A percentile compares a stretch with the other conserved stretches of the same genome.
Evolutionary conservation across 2,888 invertebrate species (phyloP).

Genomic region (Diloba caeruleocephala): DNA sequence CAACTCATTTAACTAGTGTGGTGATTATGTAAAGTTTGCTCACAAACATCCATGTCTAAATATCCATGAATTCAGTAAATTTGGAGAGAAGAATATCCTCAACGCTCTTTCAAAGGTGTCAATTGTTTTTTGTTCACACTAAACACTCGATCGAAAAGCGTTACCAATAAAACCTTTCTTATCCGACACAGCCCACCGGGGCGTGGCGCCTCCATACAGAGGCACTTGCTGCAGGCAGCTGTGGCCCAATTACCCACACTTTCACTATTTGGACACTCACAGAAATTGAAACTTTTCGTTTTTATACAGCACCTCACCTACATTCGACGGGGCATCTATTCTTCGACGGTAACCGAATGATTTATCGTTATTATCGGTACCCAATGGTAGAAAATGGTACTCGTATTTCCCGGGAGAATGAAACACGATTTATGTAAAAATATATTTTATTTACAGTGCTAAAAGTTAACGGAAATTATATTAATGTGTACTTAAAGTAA

Average conservation of each 20-base stretch:
- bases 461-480: slow-evolving; percentile 18
- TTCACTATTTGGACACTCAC: slow-evolving; percentile 70
- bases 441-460: slow-evolving; percentile 51
- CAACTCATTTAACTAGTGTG: no score
- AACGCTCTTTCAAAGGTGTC: slow-evolving; percentile 1
- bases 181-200: background rate
- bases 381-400: slow-evolving; percentile 2
- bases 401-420: slow-evolving; percentile 17
- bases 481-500: slow-evolving; percentile 25
- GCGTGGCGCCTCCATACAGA: slow-evolving; percentile 8
- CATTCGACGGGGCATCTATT: slow-evolving; percentile 27
- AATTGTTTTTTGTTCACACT: slow-evolving; percentile 14
- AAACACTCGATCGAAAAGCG: slow-evolving; percentile 13
- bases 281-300: slow-evolving; percentile 50
- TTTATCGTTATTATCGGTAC: slow-evolving; percentile 20
- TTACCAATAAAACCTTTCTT: slow-evolving; percentile 17
- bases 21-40: no score
- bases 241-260: slow-evolving; percentile 64
- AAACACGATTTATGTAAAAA: slow-evolving; percentile 33
- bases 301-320: slow-evolving; percentile 46
- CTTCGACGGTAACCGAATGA: slow-evolving; percentile 17
- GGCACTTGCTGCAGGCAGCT: slow-evolving; percentile 42
- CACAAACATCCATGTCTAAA: no score
- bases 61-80: no score
- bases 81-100: background rate